Conservation (phyloP, 2,888 invertebrate genomes). For the Ophion slaviceki region DNA sequence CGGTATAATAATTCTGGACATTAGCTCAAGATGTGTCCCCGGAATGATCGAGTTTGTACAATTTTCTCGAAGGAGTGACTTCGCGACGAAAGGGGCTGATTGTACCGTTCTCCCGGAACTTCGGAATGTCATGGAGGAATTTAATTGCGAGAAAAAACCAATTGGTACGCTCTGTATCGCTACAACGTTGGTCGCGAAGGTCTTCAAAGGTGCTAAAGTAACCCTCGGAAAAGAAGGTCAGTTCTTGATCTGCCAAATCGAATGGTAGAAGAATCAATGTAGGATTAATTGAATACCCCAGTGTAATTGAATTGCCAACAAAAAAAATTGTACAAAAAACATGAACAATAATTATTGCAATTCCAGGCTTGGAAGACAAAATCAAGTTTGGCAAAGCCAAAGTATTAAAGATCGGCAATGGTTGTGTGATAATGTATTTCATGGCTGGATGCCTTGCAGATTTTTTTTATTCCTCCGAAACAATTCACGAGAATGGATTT, state of each 20-base stretch:
- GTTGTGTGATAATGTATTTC: not conserved
- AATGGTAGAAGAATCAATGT: not conserved
- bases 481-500: not conserved
- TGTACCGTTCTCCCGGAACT: slow-evolving; percentile 84
- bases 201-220: slow-evolving; percentile 80
- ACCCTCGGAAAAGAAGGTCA: slow-evolving; percentile 82
- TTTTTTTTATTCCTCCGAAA: not conserved
- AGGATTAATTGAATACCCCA: no score
- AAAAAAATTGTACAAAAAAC: no score
- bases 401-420: not conserved
- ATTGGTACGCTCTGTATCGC: slow-evolving; percentile 85
- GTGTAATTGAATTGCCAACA: no score
- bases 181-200: slow-evolving; percentile 84
- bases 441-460: not conserved
- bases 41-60: slow-evolving; percentile 27
- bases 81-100: slow-evolving; percentile 84
- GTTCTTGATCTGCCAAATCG: slow-evolving; percentile 5
- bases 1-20: slow-evolving; percentile 71
- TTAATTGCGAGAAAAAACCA: slow-evolving; percentile 84
- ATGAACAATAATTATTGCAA: not conserved
- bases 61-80: slow-evolving; percentile 82
- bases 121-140: slow-evolving; percentile 83
- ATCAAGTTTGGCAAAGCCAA: no score
- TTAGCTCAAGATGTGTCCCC: slow-evolving; percentile 1
- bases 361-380: not conserved